phyloP scores from a whole-genome alignment of 2,888 invertebrate species.

The Cancer borealis region DNA sequence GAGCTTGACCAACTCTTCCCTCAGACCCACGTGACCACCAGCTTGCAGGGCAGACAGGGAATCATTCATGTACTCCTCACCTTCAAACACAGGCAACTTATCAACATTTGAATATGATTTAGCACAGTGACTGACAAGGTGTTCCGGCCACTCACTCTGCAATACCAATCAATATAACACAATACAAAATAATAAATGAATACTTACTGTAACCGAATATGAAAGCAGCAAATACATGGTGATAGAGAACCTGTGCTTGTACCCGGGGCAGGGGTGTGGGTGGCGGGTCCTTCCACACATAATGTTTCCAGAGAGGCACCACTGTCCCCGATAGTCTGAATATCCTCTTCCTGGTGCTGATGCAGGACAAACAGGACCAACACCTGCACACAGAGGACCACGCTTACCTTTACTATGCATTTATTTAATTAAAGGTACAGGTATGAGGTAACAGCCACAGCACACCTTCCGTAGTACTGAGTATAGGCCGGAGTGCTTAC shows the following conservation, averaged over 20 bases:
- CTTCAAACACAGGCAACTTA: neutral
- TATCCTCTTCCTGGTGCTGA: neutral
- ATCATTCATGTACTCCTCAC: neutral
- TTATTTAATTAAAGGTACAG: too few relatives aligned
- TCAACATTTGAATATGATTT: neutral
- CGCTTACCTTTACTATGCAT: too few relatives aligned
- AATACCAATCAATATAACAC: too few relatives aligned
- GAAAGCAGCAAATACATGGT: conserved; percentile 44
- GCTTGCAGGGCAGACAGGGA: neutral
- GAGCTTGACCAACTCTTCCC: neutral
- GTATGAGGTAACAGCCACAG: neutral
- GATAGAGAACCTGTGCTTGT: neutral
- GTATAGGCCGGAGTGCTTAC: neutral
- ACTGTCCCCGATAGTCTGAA: neutral
- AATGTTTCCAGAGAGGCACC: conserved; percentile 38
- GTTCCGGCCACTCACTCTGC: too few relatives aligned
- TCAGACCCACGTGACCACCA: neutral
- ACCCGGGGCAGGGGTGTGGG: neutral
- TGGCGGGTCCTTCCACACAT: conserved; percentile 30
- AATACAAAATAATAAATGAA: neutral
- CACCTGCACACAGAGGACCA: neutral
- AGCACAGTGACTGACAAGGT: too few relatives aligned
- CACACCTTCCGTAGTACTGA: neutral
- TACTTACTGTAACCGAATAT: conserved; percentile 35
- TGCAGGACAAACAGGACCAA: neutral